Base-by-base conservation (phyloP, 2,888 invertebrate species). In the Slavum lentiscoides region DNA sequence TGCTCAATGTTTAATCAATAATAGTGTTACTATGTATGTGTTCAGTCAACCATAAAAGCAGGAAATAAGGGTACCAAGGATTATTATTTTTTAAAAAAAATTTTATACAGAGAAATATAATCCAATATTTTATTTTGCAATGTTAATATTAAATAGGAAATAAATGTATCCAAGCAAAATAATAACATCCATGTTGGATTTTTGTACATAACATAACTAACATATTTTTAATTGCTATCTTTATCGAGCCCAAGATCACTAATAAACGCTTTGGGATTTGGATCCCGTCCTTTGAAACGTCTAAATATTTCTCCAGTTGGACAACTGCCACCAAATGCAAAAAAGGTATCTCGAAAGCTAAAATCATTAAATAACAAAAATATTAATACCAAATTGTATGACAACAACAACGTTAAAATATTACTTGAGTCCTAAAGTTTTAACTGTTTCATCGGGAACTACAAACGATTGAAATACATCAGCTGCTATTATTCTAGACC, bases 211-310 rank as follows among this genome's bases (percentile, higher is more conserved):
- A 53, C 5, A 53, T 55, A 55, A 55, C 19, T 19, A 55, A 19
- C 17, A 55, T 55, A 21, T 69, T 39, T 67, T 75, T 59, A 76
- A 58, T 72, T 80, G 72, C 64, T 64, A 80, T 70, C 9, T 72
- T 72, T 80, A 72, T 80, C 23, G 1, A 80, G 64, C 7, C 91
- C 90, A 69, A 92, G 87, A 82, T 89, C 90, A 84, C 89, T 91
- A 0, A 96, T 87, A 61, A 96, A 87, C 0, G 95, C 94, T 85
- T 93, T 92, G 0, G 93, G 92, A 2, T 93, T 93, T 0, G 97
- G 97, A 87, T 98, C 97, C 73, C 97, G 90, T 0, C 97, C 97
- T 83, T 95, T 90, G 87, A 97, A 98, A 85, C 92, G 90, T 82
- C 97, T 89, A 87, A 98, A 98, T 9, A 95, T 91, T 88, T 97